Base-by-base conservation (phyloP, 2,888 invertebrate genomes). In the Sphinx pinastri region DNA sequence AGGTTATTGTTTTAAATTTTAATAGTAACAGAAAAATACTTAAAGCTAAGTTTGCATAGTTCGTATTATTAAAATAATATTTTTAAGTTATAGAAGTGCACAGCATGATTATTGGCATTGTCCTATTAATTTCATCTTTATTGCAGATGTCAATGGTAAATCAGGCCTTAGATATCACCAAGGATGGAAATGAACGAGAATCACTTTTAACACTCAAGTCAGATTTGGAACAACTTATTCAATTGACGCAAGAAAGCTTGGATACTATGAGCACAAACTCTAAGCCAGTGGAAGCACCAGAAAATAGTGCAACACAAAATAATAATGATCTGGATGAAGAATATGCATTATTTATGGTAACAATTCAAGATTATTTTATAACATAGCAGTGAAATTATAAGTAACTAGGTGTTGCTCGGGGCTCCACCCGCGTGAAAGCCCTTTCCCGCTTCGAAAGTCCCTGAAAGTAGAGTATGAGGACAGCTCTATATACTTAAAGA, bases 271-370 rank as follows among this genome's bases (percentile, higher is more conserved):
- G 70, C 72, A 58, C 74, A 68, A 76, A 81, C 76, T 68, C 80
- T 19, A 16, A 47, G 7, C 19, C 47, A 12, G 25, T 51, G 25
- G 45, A 59, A 71, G 81, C n/a, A 25, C 79, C 72, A 73, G 52
- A 67, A 55, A 31, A 71, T 68, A 55, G 59, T 57, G 68, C 58
- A 67, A 67, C 68, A 71, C 81, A 82, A 70, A 74, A 73, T 63
- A 81, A 81, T 69, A 79, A 79, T 72, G 86, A 86, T 74, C 77
- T 92, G 69, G 93, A 93, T 82, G 87, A 90, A 82, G 96, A 96
- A 89, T 96, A 96, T 93, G 95, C 95, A 66, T 87, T 96, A 74
- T 96, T 96, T 82, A 96, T 96, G 96, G 96, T 96, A 55, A 57
- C 49, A 49, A 66, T 52, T 55, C 11, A 12, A 12, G 11, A 8